Base-by-base conservation (phyloP, 2,888 invertebrate genomes). In the Meiosimyza platycephala region DNA sequence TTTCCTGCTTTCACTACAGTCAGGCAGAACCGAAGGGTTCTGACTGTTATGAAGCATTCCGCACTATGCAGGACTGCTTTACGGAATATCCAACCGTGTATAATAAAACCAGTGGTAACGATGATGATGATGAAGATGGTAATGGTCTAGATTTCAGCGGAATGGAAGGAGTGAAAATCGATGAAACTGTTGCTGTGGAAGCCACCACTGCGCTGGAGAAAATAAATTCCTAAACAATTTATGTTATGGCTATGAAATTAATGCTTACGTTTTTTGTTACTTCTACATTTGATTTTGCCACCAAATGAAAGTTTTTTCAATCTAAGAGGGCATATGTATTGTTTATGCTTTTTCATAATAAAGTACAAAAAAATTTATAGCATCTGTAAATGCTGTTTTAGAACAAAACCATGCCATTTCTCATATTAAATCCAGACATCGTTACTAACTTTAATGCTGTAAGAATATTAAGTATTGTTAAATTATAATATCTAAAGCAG, bases 1-100 rank as follows among this genome's bases (percentile, higher is more conserved):
- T 98, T 87, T 93, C 95, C 48, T 98, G 98, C 87, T 98, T 98
- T 86, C 97, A 98, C 85, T 94, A 95, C 81, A 95, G 95, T 77
- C 91, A 91, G 73, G 93, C 93, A 4, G 97, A 97, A 4, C 95
- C 95, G 0, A 97, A 97, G 88, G 98, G 97, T 70, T 93, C 94
- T 63, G 96, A 98, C 82, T 98, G 98, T 87, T 94, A 94, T 83
- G 95, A 96, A 76, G 91, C 93, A 79, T 98, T 98, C 87, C 93
- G 93, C 84, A 91, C 91, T 68, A 97, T 98, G 97, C 95, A 96
- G 84, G 90, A 91, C 48, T 98, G 98, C 85, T 97, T 98, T 93
- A 89, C 92, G 59, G 89, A 92, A 77, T 97, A 93, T 88, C 97
- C 97, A 6, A 91, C 93, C 33, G 89, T 97, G 40, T 97, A 97